Evolutionary conservation across 64 coral and sea anemone species (phyloP).

Genomic region (Actinia equina): DNA sequence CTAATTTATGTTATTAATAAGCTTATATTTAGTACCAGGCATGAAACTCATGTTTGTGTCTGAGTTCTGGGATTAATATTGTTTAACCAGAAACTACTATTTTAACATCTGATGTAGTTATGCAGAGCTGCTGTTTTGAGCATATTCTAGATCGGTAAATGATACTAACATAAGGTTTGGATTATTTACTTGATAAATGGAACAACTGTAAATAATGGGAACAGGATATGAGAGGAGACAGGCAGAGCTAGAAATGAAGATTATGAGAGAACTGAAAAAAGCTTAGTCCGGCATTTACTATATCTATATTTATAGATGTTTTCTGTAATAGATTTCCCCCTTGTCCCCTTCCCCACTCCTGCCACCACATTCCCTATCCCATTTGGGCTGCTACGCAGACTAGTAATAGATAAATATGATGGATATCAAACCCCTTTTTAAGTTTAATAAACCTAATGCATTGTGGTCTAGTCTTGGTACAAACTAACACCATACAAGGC

Average conservation of each 20-base stretch:
- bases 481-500: too few species aligned
- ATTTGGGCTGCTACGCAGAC: too few species aligned
- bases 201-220: background rate
- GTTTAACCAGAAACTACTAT: background rate
- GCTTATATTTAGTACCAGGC: background rate
- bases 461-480: too few species aligned
- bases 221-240: background rate
- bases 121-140: background rate
- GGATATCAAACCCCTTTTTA: too few species aligned
- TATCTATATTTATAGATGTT: too few species aligned
- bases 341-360: too few species aligned
- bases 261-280: too few species aligned
- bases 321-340: too few species aligned
- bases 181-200: background rate
- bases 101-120: background rate
- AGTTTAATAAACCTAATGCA: too few species aligned
- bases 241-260: background rate
- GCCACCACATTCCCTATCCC: too few species aligned
- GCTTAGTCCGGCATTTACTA: too few species aligned
- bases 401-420: too few species aligned
- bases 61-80: background rate
- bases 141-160: background rate
- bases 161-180: background rate
- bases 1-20: background rate
- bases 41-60: background rate